Conservation (phyloP, 2,797 vertebrate species). For the Crenuchus spilurus region DNA sequence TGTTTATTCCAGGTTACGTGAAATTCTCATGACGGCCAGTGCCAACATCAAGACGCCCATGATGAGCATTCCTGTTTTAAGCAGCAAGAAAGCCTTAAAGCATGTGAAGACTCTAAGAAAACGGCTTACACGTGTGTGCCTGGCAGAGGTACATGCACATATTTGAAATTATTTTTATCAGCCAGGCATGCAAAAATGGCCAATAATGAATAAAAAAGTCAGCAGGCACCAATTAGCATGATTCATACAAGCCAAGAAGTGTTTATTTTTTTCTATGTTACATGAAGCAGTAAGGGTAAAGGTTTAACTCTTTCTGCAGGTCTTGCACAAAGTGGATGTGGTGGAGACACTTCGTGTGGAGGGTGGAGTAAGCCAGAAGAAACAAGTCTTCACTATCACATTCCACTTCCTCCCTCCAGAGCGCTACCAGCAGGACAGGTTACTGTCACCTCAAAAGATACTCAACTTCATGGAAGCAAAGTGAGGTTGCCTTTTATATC, state of each 20-base stretch:
- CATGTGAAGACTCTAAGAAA: constrained; percentile 85
- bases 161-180: not conserved
- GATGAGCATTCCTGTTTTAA: constrained; percentile 92
- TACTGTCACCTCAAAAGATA: constrained; percentile 82
- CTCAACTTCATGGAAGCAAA: constrained; percentile 90
- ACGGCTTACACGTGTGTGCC: constrained; percentile 84
- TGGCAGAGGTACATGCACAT: constrained; percentile 83
- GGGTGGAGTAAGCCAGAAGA: constrained; percentile 64
- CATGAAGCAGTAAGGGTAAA: no score
- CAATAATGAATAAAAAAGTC: not conserved
- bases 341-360: constrained; percentile 80
- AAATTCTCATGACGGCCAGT: constrained; percentile 92
- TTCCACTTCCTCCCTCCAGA: constrained; percentile 86
- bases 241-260: no score
- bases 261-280: no score
- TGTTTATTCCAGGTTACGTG: constrained; percentile 81
- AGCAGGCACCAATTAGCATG: not conserved
- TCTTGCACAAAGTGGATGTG: constrained; percentile 89
- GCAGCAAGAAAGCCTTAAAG: constrained; percentile 84
- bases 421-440: constrained; percentile 85
- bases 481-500: constrained; percentile 62
- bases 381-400: constrained; percentile 79
- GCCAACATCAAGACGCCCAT: constrained; percentile 94
- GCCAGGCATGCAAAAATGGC: not conserved
- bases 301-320: constrained; percentile 69